Conservation (phyloP, 2,888 invertebrate genomes). For the Rutpela maculata region DNA sequence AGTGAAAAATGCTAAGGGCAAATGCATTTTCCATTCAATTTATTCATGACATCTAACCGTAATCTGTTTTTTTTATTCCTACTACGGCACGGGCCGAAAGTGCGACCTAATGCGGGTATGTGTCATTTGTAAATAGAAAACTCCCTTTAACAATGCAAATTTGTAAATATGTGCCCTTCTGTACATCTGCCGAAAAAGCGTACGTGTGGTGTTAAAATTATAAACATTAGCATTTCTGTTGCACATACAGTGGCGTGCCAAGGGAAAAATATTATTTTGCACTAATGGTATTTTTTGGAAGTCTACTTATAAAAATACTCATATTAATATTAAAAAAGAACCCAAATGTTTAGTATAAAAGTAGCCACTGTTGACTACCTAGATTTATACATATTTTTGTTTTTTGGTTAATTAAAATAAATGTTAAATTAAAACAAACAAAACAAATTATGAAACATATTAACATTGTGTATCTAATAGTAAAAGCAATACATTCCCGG, state of each 20-base stretch:
- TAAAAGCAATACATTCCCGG: too few species aligned
- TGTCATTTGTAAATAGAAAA: slow-evolving; percentile 32
- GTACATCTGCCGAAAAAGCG: background rate
- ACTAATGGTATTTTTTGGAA: too few species aligned
- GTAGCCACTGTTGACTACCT: too few species aligned
- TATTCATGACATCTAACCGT: background rate
- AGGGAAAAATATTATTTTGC: too few species aligned
- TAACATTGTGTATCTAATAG: too few species aligned
- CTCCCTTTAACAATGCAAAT: slow-evolving; percentile 54
- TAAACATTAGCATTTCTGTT: background rate
- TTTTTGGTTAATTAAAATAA: too few species aligned
- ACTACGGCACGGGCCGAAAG: slow-evolving; percentile 44
- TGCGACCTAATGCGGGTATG: slow-evolving; percentile 41
- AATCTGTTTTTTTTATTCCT: background rate
- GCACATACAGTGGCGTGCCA: background rate
- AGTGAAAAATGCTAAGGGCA: background rate
- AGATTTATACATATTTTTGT: too few species aligned
- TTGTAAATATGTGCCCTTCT: slow-evolving; percentile 47
- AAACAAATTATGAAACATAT: too few species aligned
- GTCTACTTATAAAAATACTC: too few species aligned
- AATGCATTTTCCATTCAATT: background rate
- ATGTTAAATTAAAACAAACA: too few species aligned
- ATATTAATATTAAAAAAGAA: too few species aligned
- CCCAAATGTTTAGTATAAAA: too few species aligned
- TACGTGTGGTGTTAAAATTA: background rate